Evolutionary conservation across 2,113 vertebrate species (phyloP).

Genomic region (Oryzias melastigma): DNA sequence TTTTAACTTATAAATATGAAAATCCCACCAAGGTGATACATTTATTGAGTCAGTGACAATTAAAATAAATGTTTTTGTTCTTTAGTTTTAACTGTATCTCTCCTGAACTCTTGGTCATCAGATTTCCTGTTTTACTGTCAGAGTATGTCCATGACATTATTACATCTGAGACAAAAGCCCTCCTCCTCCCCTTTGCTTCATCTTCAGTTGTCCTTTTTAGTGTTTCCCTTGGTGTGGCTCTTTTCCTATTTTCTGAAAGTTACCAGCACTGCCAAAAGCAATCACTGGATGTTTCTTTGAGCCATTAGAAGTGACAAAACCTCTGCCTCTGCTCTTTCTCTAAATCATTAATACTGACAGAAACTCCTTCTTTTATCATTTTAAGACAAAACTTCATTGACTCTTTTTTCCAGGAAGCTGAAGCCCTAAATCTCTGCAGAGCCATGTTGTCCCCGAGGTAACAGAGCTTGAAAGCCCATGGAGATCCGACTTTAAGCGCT

Average conservation of each 20-base stretch:
- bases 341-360: constrained; percentile 49
- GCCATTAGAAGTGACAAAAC: constrained; percentile 45
- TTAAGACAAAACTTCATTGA: constrained; percentile 25
- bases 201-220: constrained; percentile 5
- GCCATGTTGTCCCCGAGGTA: constrained; percentile 36
- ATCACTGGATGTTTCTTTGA: constrained; percentile 23
- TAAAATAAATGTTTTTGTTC: no score
- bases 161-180: not conserved
- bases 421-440: constrained; percentile 26
- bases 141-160: not conserved
- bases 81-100: no score
- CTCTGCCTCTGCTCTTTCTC: constrained; percentile 18
- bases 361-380: constrained; percentile 18
- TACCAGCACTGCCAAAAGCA: constrained; percentile 36
- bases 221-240: constrained; percentile 23
- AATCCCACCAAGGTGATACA: no score
- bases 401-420: constrained; percentile 20
- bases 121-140: not conserved
- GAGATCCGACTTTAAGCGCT: constrained; percentile 43
- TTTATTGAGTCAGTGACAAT: no score
- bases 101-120: no score
- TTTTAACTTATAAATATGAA: no score
- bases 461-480: constrained; percentile 49
- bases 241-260: constrained; percentile 33
- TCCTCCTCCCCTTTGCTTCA: not conserved